phyloP scores from a whole-genome alignment of 1,140 invertebrate species.

The Globodera rostochiensis region DNA sequence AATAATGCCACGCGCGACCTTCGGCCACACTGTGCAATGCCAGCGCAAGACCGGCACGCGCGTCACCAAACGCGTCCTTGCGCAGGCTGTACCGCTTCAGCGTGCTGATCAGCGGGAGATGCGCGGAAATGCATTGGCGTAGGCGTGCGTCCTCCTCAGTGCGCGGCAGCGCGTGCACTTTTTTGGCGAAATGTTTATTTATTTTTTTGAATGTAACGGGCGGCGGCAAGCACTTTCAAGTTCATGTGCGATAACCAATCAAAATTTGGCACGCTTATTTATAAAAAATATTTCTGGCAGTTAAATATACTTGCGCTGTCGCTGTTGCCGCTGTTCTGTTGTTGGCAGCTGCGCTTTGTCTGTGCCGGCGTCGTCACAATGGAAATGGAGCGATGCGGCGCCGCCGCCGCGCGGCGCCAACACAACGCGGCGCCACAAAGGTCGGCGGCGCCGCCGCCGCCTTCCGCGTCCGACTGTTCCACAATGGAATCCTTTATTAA shows the following conservation, averaged over 20 bases:
- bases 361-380: constrained; percentile 8
- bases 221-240: no score
- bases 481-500: constrained; percentile 21
- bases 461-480: constrained; percentile 18
- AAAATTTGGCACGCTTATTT: background rate
- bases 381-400: constrained; percentile 19
- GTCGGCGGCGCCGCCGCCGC: constrained; percentile 5
- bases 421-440: constrained; percentile 18
- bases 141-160: constrained; percentile 13
- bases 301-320: background rate
- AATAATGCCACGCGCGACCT: constrained; percentile 15
- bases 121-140: constrained; percentile 21
- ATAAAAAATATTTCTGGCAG: no score
- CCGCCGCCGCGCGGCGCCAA: constrained; percentile 19
- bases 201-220: no score
- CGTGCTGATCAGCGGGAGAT: constrained; percentile 39
- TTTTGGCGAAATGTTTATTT: background rate
- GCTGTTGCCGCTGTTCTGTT: constrained; percentile 17
- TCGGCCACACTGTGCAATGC: constrained; percentile 41
- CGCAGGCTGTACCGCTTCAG: constrained; percentile 34
- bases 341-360: constrained; percentile 11
- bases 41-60: constrained; percentile 40
- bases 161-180: constrained; percentile 17
- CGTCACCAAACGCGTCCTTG: constrained; percentile 41
- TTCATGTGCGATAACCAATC: background rate